A percentile compares a stretch with the other conserved stretches of the same genome.
Conservation (phyloP, 2,113 vertebrate genomes). For the Ploceus nigricollis region DNA sequence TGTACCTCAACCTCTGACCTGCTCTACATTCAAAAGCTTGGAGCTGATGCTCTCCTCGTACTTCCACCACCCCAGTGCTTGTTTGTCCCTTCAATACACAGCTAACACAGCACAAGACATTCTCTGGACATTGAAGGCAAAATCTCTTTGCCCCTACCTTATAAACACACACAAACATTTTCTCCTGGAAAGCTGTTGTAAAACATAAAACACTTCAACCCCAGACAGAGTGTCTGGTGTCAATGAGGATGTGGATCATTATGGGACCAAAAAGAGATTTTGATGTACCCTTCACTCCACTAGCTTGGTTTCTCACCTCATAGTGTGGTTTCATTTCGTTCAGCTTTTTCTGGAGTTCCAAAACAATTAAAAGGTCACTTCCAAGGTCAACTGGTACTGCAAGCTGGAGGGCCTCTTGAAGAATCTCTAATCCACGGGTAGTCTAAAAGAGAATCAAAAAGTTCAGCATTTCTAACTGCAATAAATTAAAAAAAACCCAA, state of each 20-base stretch:
- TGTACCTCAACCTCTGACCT: not conserved
- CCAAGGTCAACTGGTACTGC: constrained; percentile 75
- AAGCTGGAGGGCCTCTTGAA: constrained; percentile 74
- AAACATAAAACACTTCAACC: not conserved
- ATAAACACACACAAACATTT: not conserved
- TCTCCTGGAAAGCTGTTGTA: not conserved
- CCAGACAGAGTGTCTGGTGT: not conserved
- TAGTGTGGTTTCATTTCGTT: constrained; percentile 79
- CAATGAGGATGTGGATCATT: not conserved
- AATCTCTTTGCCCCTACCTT: not conserved
- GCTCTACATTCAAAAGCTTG: not conserved
- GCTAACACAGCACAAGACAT: accelerated
- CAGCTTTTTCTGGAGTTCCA: constrained; percentile 76
- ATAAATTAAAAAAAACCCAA: not conserved
- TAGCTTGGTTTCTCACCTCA: constrained; percentile 68
- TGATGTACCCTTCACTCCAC: not conserved
- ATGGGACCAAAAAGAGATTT: not conserved
- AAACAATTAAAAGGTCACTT: constrained; percentile 64
- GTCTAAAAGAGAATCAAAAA: constrained; percentile 71
- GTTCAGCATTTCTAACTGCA: not conserved
- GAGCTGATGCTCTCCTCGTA: not conserved
- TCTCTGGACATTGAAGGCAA: not conserved
- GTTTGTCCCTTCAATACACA: not conserved
- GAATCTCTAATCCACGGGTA: constrained; percentile 63
- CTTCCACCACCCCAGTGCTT: not conserved